These are phyloP conservation scores for Tetragnatha versicolor DNA, from an alignment of 1,140 invertebrate genomes.

Conservation along the genomic window DNA sequence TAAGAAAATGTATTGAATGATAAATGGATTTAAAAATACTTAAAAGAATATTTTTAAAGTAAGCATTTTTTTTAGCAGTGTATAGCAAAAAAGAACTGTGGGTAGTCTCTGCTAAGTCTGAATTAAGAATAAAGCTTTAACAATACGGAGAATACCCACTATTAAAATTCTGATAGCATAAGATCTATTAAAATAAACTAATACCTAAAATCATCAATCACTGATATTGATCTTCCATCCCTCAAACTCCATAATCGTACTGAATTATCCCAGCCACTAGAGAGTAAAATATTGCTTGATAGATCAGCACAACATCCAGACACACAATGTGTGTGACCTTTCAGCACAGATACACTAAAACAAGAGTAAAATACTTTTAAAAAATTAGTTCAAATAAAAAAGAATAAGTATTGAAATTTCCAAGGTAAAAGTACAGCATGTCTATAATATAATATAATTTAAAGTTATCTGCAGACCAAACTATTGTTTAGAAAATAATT, in stretches of 20 bases:
- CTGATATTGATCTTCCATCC: conserved; percentile 58
- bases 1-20: neutral
- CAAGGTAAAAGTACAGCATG: too few species aligned
- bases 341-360: conserved; percentile 28
- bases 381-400: neutral
- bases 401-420: too few species aligned
- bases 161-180: neutral
- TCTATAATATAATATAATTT: too few species aligned
- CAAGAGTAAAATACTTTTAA: too few species aligned
- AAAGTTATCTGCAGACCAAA: too few species aligned
- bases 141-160: too few species aligned
- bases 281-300: conserved; percentile 60
- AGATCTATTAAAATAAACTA: neutral
- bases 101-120: too few species aligned
- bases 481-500: too few species aligned
- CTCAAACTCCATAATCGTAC: conserved; percentile 62
- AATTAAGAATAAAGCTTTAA: too few species aligned
- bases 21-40: neutral
- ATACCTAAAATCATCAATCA: conserved; percentile 21
- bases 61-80: neutral
- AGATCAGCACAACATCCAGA: conserved; percentile 57
- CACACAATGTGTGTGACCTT: conserved; percentile 42
- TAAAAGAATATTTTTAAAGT: neutral
- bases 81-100: neutral
- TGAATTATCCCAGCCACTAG: conserved; percentile 63